Evolutionary conservation across 1,140 invertebrate genomes (phyloP).

Genomic region (Conopomorpha cramerella): DNA sequence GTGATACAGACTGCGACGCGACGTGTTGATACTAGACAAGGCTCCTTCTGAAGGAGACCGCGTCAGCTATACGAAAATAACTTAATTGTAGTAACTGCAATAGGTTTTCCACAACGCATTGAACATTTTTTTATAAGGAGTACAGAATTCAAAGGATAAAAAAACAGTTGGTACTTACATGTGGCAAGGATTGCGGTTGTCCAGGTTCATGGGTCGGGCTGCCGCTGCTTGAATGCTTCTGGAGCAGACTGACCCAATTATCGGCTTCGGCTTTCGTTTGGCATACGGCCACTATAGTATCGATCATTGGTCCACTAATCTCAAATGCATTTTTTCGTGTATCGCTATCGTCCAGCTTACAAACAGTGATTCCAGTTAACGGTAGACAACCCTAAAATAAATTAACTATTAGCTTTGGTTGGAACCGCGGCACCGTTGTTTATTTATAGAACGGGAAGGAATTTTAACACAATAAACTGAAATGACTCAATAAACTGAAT

Average conservation of each 20-base stretch:
- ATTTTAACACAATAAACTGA: too few relatives aligned
- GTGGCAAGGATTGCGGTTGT: constrained; percentile 52
- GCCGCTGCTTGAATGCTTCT: constrained; percentile 64
- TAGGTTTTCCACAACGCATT: too few relatives aligned
- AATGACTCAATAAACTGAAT: too few relatives aligned
- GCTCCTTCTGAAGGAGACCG: constrained; percentile 55
- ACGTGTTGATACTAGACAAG: constrained; percentile 53
- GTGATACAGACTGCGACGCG: constrained; percentile 55
- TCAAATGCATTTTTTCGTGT: constrained; percentile 88
- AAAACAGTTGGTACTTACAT: constrained; percentile 26
- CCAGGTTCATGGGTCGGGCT: constrained; percentile 36
- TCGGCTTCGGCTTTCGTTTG: constrained; percentile 82
- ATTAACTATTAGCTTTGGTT: too few relatives aligned
- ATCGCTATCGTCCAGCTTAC: constrained; percentile 78
- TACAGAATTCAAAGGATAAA: too few relatives aligned
- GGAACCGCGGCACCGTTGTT: too few relatives aligned
- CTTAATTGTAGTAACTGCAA: too few relatives aligned
- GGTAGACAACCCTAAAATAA: constrained; percentile 92
- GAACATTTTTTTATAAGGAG: too few relatives aligned
- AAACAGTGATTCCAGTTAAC: constrained; percentile 81
- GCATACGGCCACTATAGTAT: constrained; percentile 85
- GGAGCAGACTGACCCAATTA: constrained; percentile 84
- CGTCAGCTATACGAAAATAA: constrained; percentile 39
- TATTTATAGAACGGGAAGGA: too few relatives aligned
- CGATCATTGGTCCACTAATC: constrained; percentile 90